These are phyloP conservation scores for Andricus curvator DNA, from an alignment of 2,888 invertebrate species.

Conservation along the genomic window DNA sequence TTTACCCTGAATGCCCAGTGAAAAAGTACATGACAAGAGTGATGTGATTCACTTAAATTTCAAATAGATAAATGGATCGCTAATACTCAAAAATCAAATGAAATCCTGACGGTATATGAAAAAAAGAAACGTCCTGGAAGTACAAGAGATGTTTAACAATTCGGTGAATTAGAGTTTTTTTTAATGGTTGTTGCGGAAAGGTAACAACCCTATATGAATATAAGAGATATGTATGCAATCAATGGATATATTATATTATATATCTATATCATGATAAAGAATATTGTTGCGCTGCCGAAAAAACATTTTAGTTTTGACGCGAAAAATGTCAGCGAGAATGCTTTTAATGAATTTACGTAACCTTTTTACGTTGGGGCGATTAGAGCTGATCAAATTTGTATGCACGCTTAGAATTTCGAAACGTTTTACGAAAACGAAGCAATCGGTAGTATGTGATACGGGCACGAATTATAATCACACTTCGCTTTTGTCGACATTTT, in stretches of 20 bases:
- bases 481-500: not conserved
- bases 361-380: not conserved
- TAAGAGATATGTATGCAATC: not conserved
- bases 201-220: not conserved
- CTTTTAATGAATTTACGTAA: not conserved
- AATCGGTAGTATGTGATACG: slow-evolving; percentile 17
- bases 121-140: not conserved
- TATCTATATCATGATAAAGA: not conserved
- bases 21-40: not conserved
- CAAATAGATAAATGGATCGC: not conserved
- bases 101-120: not conserved
- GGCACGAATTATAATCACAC: slow-evolving; percentile 7
- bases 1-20: not conserved
- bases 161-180: not conserved
- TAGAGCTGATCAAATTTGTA: not conserved
- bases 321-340: not conserved
- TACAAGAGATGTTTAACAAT: not conserved
- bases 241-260: not conserved
- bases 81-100: not conserved
- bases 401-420: not conserved
- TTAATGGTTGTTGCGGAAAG: not conserved
- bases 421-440: not conserved
- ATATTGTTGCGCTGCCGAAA: not conserved
- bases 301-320: slow-evolving; percentile 4
- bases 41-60: not conserved